Base-by-base conservation (phyloP, 2,113 vertebrate genomes). In the Oryzias melastigma region DNA sequence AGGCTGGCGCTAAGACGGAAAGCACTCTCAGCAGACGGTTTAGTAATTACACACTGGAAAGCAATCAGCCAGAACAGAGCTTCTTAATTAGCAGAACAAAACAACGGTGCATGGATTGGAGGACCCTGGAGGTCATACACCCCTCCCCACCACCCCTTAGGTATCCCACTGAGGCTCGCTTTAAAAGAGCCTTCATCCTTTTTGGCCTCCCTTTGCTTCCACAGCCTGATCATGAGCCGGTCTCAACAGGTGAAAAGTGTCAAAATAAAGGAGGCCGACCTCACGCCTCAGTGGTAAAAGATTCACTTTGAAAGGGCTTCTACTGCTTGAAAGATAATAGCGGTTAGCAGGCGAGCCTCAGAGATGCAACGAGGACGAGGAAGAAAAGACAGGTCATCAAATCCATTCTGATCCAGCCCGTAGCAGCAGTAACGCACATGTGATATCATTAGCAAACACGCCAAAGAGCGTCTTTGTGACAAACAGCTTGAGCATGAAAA, bases 21-120 rank as follows among this genome's bases (percentile, higher is more conserved):
- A 87, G 81, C 82, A 62, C 82, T 88, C 87, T 88, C 80, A 68
- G 86, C 84, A 89, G 86, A 85, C 83, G 83, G 86, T 86, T 89
- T 88, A 50, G 81, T 91, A 93, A 92, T 92, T 92, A 90, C 82
- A 90, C 82, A 91, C 84, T 90, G 87, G 86, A 89, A 92, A 88
- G 87, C 89, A 92, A 91, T 92, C 90, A 91, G 82, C 86, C 86
- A 77, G 84, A 92, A 91, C 89, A 87, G 75, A 76, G 85, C 80
- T 87, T 86, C 86, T 91, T 91, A 92, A 93, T 93, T 92, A 92
- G 87, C 82, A 79, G 83, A 83, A 86, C 85, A 85, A 86, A 90
- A 89, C 86, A 89, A 90, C 80, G 85, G 87, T 68, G 73, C 74
- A 82, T 83, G 75, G 77, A 83, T 81, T 86, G 75, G 67, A 87